A percentile compares a stretch with the other conserved stretches of the same genome.
Conservation (phyloP, 2,888 invertebrate genomes). For the Melieria crassipennis region DNA sequence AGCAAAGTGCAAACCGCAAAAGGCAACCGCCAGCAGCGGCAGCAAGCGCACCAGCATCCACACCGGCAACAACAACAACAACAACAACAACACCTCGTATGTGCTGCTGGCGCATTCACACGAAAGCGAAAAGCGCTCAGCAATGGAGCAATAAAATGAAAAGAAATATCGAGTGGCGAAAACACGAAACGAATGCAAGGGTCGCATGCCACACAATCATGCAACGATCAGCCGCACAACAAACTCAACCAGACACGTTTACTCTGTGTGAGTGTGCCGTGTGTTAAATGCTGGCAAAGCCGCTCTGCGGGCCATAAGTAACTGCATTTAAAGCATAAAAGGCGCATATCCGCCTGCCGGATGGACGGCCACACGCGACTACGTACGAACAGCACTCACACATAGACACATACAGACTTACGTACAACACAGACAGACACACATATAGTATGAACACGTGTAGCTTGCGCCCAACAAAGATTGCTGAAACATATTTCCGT, state of each 20-base stretch:
- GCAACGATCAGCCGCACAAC: constrained; percentile 7
- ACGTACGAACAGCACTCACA: not conserved
- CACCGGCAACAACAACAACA: not conserved
- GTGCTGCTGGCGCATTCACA: too few species aligned
- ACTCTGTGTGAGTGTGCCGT: constrained; percentile 39
- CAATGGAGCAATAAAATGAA: not conserved
- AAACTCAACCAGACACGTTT: constrained; percentile 15
- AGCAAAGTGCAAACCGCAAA: too few species aligned
- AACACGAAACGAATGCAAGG: not conserved
- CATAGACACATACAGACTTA: not conserved
- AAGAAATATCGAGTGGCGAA: not conserved
- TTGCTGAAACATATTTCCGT: not conserved
- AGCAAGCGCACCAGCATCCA: not conserved
- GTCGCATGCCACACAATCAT: constrained; percentile 24
- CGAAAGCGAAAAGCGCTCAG: not conserved
- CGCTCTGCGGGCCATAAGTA: constrained; percentile 14
- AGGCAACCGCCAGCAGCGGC: too few species aligned
- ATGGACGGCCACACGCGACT: not conserved
- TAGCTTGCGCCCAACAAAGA: not conserved
- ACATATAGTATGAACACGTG: not conserved
- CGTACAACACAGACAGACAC: not conserved
- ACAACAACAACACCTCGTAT: too few species aligned
- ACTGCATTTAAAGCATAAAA: constrained; percentile 32
- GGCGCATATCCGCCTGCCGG: constrained; percentile 16
- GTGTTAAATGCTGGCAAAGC: not conserved